These are phyloP conservation scores for Oryzias dopingdopingensis DNA, from an alignment of 2,797 vertebrate species.

Conservation along the genomic window DNA sequence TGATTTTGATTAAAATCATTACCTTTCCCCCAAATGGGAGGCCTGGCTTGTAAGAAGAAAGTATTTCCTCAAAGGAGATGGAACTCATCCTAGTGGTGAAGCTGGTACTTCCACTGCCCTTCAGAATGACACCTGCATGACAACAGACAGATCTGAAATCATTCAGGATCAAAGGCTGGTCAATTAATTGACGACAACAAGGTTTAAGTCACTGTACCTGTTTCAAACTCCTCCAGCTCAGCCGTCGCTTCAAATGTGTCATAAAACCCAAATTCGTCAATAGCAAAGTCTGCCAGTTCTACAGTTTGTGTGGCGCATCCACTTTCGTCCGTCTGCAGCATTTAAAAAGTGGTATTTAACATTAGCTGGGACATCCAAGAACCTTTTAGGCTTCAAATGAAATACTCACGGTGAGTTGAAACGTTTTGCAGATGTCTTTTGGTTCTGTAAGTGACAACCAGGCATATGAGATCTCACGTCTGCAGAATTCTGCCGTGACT, in stretches of 20 bases:
- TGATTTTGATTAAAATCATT: neutral
- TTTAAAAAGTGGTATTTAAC: neutral
- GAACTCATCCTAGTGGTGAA: constrained; percentile 39
- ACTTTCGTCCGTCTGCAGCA: constrained; percentile 71
- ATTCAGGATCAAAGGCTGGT: constrained; percentile 30
- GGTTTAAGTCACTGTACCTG: constrained; percentile 62
- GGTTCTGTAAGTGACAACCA: accelerated
- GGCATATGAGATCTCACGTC: neutral
- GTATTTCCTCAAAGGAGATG: constrained; percentile 53
- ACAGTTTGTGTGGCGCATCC: constrained; percentile 73
- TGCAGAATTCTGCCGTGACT: constrained; percentile 57
- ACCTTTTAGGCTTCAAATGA: neutral
- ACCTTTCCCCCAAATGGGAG: constrained; percentile 74
- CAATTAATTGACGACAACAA: neutral
- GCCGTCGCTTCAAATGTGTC: constrained; percentile 59
- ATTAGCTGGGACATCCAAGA: accelerated
- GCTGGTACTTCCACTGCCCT: constrained; percentile 21
- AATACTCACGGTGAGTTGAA: constrained; percentile 57
- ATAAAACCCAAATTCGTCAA: constrained; percentile 17
- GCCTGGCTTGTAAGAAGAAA: constrained; percentile 59
- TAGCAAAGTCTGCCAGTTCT: constrained; percentile 57
- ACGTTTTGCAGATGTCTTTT: constrained; percentile 50
- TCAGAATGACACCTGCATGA: constrained; percentile 58
- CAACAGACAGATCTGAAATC: neutral
- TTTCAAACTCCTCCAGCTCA: constrained; percentile 74